phyloP scores from a whole-genome alignment of 1,140 invertebrate species.

The Diabrotica virgifera region DNA sequence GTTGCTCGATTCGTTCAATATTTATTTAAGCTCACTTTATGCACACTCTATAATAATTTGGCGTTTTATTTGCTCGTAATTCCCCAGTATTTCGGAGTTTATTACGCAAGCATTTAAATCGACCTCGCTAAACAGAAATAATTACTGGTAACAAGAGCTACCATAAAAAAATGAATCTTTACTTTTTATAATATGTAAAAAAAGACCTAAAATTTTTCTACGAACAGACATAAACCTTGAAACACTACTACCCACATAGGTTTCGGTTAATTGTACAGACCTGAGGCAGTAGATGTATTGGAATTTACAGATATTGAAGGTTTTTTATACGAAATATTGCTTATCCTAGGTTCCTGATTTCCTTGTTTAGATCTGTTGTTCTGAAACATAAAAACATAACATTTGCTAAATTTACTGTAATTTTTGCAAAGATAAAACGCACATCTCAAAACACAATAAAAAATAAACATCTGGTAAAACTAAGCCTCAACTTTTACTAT shows the following conservation, averaged over 20 bases:
- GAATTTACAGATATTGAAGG: slow-evolving; percentile 39
- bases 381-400: slow-evolving; percentile 18
- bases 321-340: slow-evolving; percentile 32
- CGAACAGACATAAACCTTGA: not conserved
- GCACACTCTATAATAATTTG: too few relatives aligned
- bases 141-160: too few relatives aligned
- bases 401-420: not conserved
- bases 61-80: too few relatives aligned
- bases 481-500: slow-evolving; percentile 7
- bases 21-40: too few relatives aligned
- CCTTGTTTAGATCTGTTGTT: slow-evolving; percentile 23
- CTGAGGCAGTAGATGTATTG: slow-evolving; percentile 25
- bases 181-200: too few relatives aligned
- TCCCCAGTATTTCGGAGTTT: too few relatives aligned
- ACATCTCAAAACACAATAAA: not conserved
- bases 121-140: too few relatives aligned
- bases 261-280: slow-evolving; percentile 11
- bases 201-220: too few relatives aligned
- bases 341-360: slow-evolving; percentile 22
- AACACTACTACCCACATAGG: not conserved
- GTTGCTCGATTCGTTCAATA: too few relatives aligned
- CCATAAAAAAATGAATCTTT: too few relatives aligned
- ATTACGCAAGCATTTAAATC: too few relatives aligned
- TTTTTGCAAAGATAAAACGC: not conserved
- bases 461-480: not conserved